Base-by-base conservation (phyloP, 2,113 vertebrate species). In the Neopipo cinnamomea region DNA sequence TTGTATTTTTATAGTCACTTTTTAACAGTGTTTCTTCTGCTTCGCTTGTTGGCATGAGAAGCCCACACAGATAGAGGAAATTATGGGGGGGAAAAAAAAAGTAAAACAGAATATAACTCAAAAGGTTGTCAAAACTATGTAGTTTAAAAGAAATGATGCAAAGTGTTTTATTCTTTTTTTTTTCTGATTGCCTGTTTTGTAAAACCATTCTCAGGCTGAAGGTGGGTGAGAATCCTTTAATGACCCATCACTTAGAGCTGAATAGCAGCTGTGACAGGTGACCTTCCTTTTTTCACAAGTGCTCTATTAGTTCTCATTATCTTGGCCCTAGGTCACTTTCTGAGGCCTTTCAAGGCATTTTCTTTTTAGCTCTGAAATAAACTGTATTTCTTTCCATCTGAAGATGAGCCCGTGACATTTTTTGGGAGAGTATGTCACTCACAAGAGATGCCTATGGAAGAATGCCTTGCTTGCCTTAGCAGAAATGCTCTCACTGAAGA, bases 301-400 rank as follows among this genome's bases (percentile, higher is more conserved):
- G 49, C 41, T 95, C 81, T 96, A 76, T 93, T 95, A 84, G 73
- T 91, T 93, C 91, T 95, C 87, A 92, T 95, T 94, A 88, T 93
- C 70, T 93, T 95, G 49, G 44, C 65, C 89, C 65, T 87, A 47
- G 49, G 65, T 93, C 88, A 75, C 18, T 49, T 95, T 42, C 80
- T 44, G 61, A 66, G 62, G 47, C 46, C 73, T 89, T 96, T 87
- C 52, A 66, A 93, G 89, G 56, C 31, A 6, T 0, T 56, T 73
- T 66, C 30, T 63, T 75, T 91, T 76, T 59, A 28, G 6, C 13
- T 74, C 59, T 83, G 47, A 77, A 93, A 80, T 80, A 62, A 85
- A 73, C 62, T 70, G n/a, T 22, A 25, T 93, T 93, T 73, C 78
- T 85, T 82, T 92, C 59, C 7, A 8, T 59, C 47, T 77, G 73